Evolutionary conservation across 2,797 vertebrate species (phyloP).

Genomic region (Falco columbarius): DNA sequence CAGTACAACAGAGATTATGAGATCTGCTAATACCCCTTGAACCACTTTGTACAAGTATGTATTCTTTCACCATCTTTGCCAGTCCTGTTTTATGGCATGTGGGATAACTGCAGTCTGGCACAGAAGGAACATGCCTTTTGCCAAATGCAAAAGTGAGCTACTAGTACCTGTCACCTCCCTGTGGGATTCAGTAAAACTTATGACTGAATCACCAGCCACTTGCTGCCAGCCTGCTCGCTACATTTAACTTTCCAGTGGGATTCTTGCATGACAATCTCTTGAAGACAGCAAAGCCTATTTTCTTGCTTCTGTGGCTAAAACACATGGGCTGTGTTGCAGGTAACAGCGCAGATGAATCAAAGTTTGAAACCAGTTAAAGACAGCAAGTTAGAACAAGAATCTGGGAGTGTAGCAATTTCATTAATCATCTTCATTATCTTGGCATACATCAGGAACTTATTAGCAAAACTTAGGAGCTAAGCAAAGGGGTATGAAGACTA

Average conservation of each 20-base stretch:
- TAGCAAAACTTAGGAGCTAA: slow-evolving; percentile 54
- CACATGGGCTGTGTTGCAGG: background rate
- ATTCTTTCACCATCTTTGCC: background rate
- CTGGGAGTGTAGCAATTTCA: slow-evolving; percentile 59
- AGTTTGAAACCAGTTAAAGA: slow-evolving; percentile 27
- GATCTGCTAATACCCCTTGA: background rate
- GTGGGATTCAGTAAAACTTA: background rate
- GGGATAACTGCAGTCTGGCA: slow-evolving; percentile 22
- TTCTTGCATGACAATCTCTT: background rate
- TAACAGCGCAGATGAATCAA: background rate
- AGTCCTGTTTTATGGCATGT: background rate
- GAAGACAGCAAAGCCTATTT: background rate
- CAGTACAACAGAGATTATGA: background rate
- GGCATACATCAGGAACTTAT: slow-evolving; percentile 53
- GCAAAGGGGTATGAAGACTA: slow-evolving; percentile 18
- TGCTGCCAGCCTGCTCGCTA: background rate
- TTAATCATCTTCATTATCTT: slow-evolving; percentile 63
- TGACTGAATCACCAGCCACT: background rate
- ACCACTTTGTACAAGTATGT: background rate
- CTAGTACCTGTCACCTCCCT: background rate
- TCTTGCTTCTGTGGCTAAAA: background rate
- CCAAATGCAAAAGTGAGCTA: background rate
- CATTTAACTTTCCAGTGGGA: background rate
- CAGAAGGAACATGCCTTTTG: background rate
- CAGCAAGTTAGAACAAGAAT: slow-evolving; percentile 52